phyloP scores from a whole-genome alignment of 1,140 invertebrate species.

The Pemphigus obesinymphae region DNA sequence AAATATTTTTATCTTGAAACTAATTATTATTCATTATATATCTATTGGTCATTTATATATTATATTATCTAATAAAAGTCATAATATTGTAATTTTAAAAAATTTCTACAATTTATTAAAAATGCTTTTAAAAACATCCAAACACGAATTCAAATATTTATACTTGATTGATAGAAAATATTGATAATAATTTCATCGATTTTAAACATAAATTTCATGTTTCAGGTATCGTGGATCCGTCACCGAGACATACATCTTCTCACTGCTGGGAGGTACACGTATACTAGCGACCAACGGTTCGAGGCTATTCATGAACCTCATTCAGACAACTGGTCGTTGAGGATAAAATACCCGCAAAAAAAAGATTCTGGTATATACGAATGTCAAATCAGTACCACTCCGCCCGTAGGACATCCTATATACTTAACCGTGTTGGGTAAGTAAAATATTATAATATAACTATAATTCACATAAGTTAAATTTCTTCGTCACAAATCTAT shows the following conservation, averaged over 20 bases:
- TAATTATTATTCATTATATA: no score
- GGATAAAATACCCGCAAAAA: slow-evolving; percentile 69
- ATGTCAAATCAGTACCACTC: slow-evolving; percentile 82
- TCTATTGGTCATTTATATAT: no score
- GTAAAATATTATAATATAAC: slow-evolving; percentile 48
- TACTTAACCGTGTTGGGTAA: slow-evolving; percentile 75
- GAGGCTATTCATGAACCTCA: slow-evolving; percentile 70
- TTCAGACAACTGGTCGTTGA: slow-evolving; percentile 71
- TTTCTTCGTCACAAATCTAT: no score
- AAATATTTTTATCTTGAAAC: no score
- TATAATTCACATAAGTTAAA: no score
- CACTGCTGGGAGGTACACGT: slow-evolving; percentile 78
- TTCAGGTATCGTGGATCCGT: slow-evolving; percentile 82
- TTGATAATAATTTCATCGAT: not conserved
- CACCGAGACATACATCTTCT: slow-evolving; percentile 79
- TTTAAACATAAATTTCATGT: slow-evolving; percentile 18
- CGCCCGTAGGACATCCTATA: slow-evolving; percentile 72
- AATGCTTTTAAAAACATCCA: no score
- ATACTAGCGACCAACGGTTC: slow-evolving; percentile 78
- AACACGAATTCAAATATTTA: no score
- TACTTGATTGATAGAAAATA: no score
- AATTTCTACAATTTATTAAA: no score
- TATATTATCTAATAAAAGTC: no score
- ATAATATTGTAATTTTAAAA: no score
- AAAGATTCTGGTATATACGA: slow-evolving; percentile 77